A percentile compares a stretch with the other conserved stretches of the same genome.
These are phyloP conservation scores for Halcyon badia DNA, from an alignment of 2,797 vertebrate species.

Conservation along the genomic window DNA sequence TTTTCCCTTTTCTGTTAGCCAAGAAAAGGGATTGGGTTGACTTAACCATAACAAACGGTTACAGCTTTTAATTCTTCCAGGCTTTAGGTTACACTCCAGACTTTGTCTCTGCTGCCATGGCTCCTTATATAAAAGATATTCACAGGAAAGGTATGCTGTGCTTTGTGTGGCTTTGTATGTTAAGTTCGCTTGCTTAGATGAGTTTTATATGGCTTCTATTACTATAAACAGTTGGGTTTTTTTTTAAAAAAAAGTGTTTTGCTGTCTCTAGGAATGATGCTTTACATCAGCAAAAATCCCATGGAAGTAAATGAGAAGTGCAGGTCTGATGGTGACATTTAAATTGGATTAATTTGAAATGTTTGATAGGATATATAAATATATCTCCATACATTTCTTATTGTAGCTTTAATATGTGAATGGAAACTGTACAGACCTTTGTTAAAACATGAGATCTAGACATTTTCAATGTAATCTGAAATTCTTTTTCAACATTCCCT, in stretches of 20 bases:
- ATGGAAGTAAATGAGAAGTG: rapidly evolving
- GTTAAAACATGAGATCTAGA: background rate
- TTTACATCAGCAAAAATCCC: background rate
- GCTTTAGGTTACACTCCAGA: conserved; percentile 86
- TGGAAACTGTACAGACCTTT: background rate
- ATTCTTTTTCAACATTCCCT: background rate
- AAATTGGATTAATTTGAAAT: background rate
- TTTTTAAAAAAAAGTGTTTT: background rate
- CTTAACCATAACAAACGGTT: background rate
- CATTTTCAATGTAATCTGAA: background rate
- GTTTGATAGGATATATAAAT: rapidly evolving
- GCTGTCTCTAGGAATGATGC: background rate
- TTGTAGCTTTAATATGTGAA: background rate
- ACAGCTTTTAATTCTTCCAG: conserved; percentile 71
- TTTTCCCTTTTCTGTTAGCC: background rate
- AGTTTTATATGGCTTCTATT: background rate
- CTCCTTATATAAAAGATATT: conserved; percentile 89
- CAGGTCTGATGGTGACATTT: background rate
- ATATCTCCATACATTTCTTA: rapidly evolving
- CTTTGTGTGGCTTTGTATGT: rapidly evolving
- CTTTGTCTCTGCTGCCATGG: conserved; percentile 86
- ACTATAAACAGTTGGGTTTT: background rate
- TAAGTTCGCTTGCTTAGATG: background rate
- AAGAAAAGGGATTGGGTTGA: background rate
- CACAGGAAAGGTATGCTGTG: conserved; percentile 83